These are phyloP conservation scores for Phyto melanocephala DNA, from an alignment of 2,888 invertebrate genomes.

Conservation along the genomic window DNA sequence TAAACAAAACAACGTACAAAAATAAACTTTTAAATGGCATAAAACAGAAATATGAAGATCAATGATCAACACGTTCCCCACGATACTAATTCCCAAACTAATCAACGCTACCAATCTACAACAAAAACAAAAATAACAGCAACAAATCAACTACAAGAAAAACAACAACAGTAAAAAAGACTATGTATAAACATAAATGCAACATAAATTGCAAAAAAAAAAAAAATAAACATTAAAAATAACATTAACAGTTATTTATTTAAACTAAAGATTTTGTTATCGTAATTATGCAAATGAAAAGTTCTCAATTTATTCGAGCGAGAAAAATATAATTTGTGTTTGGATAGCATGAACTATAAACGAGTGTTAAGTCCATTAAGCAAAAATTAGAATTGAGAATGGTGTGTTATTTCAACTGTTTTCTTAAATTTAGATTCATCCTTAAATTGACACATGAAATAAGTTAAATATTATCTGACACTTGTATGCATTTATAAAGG, in stretches of 20 bases:
- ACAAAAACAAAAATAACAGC: background rate
- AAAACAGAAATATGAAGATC: constrained; percentile 43
- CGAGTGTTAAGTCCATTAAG: too few species aligned
- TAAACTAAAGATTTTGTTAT: background rate
- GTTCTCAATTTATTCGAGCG: background rate
- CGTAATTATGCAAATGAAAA: background rate
- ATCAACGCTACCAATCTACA: constrained; percentile 9
- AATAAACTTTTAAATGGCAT: constrained; percentile 46
- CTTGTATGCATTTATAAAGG: too few species aligned
- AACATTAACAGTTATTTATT: background rate
- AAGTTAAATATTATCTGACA: too few species aligned
- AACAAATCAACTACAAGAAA: background rate
- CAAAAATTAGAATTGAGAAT: too few species aligned
- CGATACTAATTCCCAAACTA: constrained; percentile 20
- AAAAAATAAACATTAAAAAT: background rate
- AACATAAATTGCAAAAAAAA: constrained; percentile 7
- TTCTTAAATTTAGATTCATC: too few species aligned
- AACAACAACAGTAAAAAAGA: too few species aligned
- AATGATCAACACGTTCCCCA: constrained; percentile 48
- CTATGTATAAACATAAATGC: background rate
- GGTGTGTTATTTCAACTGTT: too few species aligned
- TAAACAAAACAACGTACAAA: background rate
- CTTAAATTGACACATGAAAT: too few species aligned
- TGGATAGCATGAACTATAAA: too few species aligned
- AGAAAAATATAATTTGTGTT: background rate